phyloP scores from a whole-genome alignment of 2,113 vertebrate genomes.

The Tetraodon nigroviridis region DNA sequence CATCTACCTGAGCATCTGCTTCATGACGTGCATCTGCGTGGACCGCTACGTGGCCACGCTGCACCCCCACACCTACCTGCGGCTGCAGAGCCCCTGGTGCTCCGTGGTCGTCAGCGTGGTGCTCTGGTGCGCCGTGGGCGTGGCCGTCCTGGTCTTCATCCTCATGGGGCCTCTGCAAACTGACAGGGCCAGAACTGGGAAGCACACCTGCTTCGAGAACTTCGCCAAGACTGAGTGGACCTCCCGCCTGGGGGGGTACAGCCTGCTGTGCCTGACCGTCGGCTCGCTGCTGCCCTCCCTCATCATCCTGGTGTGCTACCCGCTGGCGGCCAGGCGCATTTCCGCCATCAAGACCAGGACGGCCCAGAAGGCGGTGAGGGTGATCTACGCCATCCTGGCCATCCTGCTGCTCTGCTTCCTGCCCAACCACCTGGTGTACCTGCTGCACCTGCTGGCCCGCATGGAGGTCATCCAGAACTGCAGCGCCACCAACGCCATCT shows the following conservation, averaged over 20 bases:
- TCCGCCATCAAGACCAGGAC: conserved; percentile 40
- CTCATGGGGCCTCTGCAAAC: conserved; percentile 57
- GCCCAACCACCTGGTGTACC: conserved; percentile 68
- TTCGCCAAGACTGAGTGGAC: conserved; percentile 61
- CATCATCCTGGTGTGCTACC: conserved; percentile 74
- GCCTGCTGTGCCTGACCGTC: conserved; percentile 62
- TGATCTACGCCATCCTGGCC: conserved; percentile 72
- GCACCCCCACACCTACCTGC: conserved; percentile 73
- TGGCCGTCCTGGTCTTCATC: conserved; percentile 39
- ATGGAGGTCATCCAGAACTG: conserved; percentile 40
- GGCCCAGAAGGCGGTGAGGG: conserved; percentile 68
- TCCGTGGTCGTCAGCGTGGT: neutral
- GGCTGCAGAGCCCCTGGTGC: conserved; percentile 29
- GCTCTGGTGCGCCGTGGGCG: conserved; percentile 61
- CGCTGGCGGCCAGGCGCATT: conserved; percentile 65
- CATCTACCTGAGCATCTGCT: conserved; percentile 77
- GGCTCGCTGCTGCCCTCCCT: conserved; percentile 71
- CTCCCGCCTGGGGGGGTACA: conserved; percentile 43
- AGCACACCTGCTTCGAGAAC: conserved; percentile 75
- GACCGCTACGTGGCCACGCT: conserved; percentile 79
- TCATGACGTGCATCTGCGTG: conserved; percentile 77
- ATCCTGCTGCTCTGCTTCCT: conserved; percentile 82
- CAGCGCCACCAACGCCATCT: neutral
- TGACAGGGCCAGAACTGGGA: rapidly evolving
- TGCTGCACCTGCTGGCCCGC: conserved; percentile 71